A percentile compares a stretch with the other conserved stretches of the same genome.
Evolutionary conservation across 2,113 vertebrate genomes (phyloP).

Genomic region (Geococcyx californianus): DNA sequence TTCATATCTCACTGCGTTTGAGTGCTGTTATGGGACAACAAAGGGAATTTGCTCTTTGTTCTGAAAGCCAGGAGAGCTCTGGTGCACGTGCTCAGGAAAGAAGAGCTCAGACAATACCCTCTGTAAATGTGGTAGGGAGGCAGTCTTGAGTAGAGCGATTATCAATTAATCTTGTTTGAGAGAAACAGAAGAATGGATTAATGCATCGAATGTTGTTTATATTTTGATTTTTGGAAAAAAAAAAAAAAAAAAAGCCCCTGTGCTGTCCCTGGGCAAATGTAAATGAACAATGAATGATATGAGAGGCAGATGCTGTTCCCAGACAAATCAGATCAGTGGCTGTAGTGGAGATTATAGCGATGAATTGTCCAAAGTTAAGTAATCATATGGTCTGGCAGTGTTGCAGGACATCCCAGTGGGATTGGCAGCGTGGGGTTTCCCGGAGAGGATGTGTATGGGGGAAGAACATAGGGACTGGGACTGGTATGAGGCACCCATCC

Average conservation of each 20-base stretch:
- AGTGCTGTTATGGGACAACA: background rate
- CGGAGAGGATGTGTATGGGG: accelerated
- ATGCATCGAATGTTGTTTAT: background rate
- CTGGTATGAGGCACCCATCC: too few relatives aligned
- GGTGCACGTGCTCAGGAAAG: background rate
- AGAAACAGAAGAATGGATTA: background rate
- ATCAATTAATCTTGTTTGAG: background rate
- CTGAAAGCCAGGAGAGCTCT: background rate
- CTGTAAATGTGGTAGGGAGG: background rate
- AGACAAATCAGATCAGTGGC: conserved; percentile 29
- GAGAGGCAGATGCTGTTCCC: conserved; percentile 6
- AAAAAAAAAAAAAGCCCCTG: background rate
- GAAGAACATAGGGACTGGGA: background rate
- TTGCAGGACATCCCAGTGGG: background rate
- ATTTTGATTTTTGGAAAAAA: background rate
- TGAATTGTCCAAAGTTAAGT: background rate
- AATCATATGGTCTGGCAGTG: background rate
- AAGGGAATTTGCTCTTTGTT: conserved; percentile 42
- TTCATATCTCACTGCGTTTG: accelerated
- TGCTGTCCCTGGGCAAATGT: background rate
- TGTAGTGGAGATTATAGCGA: background rate
- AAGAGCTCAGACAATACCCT: background rate
- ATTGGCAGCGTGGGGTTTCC: background rate
- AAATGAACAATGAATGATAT: background rate
- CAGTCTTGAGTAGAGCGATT: background rate